phyloP scores from a whole-genome alignment of 2,888 invertebrate species.

The Cheiracanthium punctorium region DNA sequence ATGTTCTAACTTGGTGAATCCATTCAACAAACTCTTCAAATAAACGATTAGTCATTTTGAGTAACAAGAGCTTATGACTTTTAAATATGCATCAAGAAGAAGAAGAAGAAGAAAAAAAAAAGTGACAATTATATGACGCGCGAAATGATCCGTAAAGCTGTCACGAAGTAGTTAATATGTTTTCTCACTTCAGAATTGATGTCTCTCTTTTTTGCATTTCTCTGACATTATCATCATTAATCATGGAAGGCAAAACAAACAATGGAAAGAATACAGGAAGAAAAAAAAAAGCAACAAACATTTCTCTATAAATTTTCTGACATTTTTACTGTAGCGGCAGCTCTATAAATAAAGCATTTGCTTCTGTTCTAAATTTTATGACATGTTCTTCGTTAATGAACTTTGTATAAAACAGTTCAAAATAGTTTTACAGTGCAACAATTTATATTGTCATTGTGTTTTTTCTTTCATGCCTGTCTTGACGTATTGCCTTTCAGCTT shows the following conservation, averaged over 20 bases:
- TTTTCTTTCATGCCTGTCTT: too few species aligned
- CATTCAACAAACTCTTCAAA: too few species aligned
- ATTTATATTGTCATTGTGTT: too few species aligned
- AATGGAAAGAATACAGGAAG: not conserved
- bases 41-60: not conserved
- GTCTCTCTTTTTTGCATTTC: constrained; percentile 1
- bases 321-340: not conserved
- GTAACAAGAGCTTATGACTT: not conserved
- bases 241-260: not conserved
- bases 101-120: not conserved
- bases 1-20: too few species aligned
- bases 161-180: constrained; percentile 13
- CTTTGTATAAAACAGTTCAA: not conserved
- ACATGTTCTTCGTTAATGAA: not conserved
- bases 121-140: constrained; percentile 1
- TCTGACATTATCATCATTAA: constrained; percentile 13
- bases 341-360: not conserved
- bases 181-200: constrained; percentile 7
- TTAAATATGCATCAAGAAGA: not conserved
- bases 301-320: not conserved
- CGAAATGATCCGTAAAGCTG: constrained; percentile 13
- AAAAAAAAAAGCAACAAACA: not conserved
- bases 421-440: too few species aligned
- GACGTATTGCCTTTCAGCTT: too few species aligned
- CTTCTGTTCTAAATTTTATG: not conserved